These are phyloP conservation scores for Todus mexicanus DNA, from an alignment of 2,797 vertebrate species.

Conservation along the genomic window DNA sequence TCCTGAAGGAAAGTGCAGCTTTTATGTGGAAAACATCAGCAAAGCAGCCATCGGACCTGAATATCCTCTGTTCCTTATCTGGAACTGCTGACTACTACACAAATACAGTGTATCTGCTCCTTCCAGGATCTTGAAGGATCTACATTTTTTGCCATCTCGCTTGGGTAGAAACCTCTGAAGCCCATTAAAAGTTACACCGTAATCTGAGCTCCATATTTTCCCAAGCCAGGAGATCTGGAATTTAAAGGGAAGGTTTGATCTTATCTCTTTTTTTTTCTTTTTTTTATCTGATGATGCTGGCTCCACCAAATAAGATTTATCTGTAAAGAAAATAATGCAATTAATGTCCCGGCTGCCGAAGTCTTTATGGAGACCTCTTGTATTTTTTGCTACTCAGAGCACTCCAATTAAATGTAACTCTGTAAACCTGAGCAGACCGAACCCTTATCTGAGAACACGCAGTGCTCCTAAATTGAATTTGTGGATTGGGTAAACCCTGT, in stretches of 20 bases:
- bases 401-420: slow-evolving; percentile 51
- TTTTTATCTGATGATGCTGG: slow-evolving; percentile 74
- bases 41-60: slow-evolving; percentile 73
- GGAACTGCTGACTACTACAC: slow-evolving; percentile 72
- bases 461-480: neutral
- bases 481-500: neutral
- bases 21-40: slow-evolving; percentile 79
- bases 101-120: slow-evolving; percentile 64
- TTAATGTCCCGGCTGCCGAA: slow-evolving; percentile 47
- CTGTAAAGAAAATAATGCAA: slow-evolving; percentile 72
- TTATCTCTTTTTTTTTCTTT: slow-evolving; percentile 79
- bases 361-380: slow-evolving; percentile 34
- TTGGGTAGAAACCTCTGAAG: slow-evolving; percentile 59
- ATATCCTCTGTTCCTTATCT: slow-evolving; percentile 72
- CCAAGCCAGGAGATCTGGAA: slow-evolving; percentile 76
- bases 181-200: slow-evolving; percentile 35
- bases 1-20: slow-evolving; percentile 71
- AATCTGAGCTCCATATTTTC: slow-evolving; percentile 73
- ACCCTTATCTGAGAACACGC: neutral
- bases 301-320: slow-evolving; percentile 73
- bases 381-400: neutral
- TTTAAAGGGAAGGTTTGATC: slow-evolving; percentile 81
- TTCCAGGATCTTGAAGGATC: slow-evolving; percentile 69
- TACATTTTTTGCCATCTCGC: slow-evolving; percentile 64
- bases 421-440: slow-evolving; percentile 1